A percentile compares a stretch with the other conserved stretches of the same genome.
Conservation (phyloP, 2,888 invertebrate genomes). For the Hirtodrosophila trivittata region DNA sequence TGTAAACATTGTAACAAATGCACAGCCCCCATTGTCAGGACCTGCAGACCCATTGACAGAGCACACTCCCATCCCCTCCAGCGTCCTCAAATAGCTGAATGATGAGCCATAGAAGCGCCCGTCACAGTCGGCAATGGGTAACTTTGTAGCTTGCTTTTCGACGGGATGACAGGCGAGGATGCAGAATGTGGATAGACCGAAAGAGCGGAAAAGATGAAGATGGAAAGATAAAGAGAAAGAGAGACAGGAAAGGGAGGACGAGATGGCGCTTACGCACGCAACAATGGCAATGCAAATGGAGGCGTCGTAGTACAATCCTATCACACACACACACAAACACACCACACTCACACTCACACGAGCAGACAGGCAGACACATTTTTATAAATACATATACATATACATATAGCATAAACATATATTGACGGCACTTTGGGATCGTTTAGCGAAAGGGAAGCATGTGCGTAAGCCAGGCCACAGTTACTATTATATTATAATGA, state of each 20-base stretch:
- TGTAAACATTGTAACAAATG: conserved; percentile 83
- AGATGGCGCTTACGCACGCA: conserved; percentile 53
- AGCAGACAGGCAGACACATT: no score
- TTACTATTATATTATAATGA: conserved; percentile 58
- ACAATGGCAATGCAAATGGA: conserved; percentile 73
- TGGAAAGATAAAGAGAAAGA: conserved; percentile 21
- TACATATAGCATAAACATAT: conserved; percentile 1
- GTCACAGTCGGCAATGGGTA: conserved; percentile 74
- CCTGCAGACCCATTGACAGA: conserved; percentile 21
- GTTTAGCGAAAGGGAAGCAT: conserved; percentile 41
- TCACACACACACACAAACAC: conserved; percentile 42
- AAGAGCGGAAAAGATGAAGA: conserved; percentile 15
- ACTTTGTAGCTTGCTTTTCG: conserved; percentile 57
- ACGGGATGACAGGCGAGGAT: conserved; percentile 30
- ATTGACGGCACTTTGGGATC: conserved; percentile 44
- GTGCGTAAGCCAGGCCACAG: conserved; percentile 55
- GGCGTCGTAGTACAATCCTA: conserved; percentile 53
- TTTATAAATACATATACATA: conserved; percentile 10
- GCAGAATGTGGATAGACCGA: conserved; percentile 12
- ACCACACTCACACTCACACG: conserved; percentile 39
- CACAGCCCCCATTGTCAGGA: conserved; percentile 72
- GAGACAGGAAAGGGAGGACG: conserved; percentile 17
- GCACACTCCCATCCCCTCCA: not conserved
- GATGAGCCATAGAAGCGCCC: conserved; percentile 73
- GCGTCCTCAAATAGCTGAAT: conserved; percentile 68